Evolutionary conservation across 1,140 invertebrate species (phyloP).

Genomic region (Leptinotarsa lineolata): DNA sequence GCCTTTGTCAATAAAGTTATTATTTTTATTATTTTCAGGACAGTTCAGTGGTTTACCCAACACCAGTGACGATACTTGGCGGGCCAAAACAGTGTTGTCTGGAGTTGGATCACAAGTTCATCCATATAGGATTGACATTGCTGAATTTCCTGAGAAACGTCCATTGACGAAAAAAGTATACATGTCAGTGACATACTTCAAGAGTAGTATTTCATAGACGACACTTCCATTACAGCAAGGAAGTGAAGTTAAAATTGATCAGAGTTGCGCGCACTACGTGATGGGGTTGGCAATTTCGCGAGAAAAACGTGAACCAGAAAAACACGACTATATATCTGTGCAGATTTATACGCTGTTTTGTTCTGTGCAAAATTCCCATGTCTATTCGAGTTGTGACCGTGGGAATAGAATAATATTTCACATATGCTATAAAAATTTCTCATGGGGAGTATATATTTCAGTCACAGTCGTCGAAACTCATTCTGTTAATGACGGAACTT

Average conservation of each 20-base stretch:
- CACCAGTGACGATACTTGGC: too few relatives aligned
- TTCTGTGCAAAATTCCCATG: constrained; percentile 6
- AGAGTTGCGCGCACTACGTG: not conserved
- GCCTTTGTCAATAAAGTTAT: too few relatives aligned
- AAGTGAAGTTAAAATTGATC: not conserved
- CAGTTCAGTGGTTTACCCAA: too few relatives aligned
- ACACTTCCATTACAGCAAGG: too few relatives aligned
- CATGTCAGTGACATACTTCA: too few relatives aligned
- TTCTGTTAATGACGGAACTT: constrained; percentile 6
- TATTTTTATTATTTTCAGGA: too few relatives aligned
- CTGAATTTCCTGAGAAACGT: too few relatives aligned
- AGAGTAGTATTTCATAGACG: too few relatives aligned
- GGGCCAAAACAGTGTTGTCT: too few relatives aligned
- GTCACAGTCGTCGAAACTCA: constrained; percentile 1
- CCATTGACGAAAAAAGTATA: too few relatives aligned
- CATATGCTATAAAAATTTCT: constrained; percentile 7
- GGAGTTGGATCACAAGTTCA: too few relatives aligned
- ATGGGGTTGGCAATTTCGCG: not conserved
- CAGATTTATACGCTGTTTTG: constrained; percentile 8
- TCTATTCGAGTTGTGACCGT: constrained; percentile 2
- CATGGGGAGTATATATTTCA: not conserved
- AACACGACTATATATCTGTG: not conserved
- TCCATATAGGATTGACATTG: too few relatives aligned
- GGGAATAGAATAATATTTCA: constrained; percentile 8
- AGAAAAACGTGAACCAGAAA: not conserved